Conservation (phyloP, 2,888 invertebrate species). For the Melangyna quadrimaculata region DNA sequence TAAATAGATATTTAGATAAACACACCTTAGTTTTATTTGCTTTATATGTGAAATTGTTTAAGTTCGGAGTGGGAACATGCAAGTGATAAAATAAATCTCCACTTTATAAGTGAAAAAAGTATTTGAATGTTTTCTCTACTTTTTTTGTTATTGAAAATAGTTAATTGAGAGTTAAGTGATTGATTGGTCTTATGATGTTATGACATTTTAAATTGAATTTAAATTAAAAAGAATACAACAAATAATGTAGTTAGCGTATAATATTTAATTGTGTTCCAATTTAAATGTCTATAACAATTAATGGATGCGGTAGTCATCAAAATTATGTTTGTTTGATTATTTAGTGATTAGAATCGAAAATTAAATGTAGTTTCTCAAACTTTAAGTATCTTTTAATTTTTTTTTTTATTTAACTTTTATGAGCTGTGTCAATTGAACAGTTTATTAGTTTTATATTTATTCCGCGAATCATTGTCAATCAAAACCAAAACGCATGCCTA, state of each 20-base stretch:
- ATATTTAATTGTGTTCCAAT: not conserved
- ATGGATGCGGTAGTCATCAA: too few relatives aligned
- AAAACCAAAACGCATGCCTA: too few relatives aligned
- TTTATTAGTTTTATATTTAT: too few relatives aligned
- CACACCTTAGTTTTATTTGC: not conserved
- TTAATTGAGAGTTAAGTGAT: not conserved
- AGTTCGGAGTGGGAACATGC: not conserved
- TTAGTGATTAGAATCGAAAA: too few relatives aligned
- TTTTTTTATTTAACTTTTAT: too few relatives aligned
- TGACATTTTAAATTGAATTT: conserved; percentile 19
- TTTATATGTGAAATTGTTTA: not conserved
- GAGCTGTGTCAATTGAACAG: too few relatives aligned
- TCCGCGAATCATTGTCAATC: too few relatives aligned
- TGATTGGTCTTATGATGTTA: not conserved
- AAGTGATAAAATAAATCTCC: not conserved
- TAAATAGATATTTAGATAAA: not conserved
- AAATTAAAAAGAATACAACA: not conserved
- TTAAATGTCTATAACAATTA: not conserved
- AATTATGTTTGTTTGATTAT: not conserved
- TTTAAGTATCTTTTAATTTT: too few relatives aligned
- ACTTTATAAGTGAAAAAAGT: not conserved
- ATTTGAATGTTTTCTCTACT: not conserved
- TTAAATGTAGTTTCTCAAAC: too few relatives aligned
- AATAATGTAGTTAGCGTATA: not conserved
- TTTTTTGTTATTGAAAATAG: not conserved